These are phyloP conservation scores for Sylvicapra grimmia DNA, from an alignment of 2,113 vertebrate species.

Conservation along the genomic window DNA sequence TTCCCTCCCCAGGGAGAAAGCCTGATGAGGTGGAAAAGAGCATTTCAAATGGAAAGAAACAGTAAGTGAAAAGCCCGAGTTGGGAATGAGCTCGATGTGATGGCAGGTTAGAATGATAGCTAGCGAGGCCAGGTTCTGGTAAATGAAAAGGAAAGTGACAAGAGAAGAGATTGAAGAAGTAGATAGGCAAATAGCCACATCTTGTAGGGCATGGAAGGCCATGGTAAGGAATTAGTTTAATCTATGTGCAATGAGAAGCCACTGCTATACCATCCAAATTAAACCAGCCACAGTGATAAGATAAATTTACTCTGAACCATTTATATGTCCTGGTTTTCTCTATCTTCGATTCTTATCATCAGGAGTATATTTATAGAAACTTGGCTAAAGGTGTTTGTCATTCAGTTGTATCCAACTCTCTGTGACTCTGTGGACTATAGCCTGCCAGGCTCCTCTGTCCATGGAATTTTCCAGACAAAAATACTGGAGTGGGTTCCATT, in stretches of 20 bases:
- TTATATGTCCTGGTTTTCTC: slow-evolving; percentile 2
- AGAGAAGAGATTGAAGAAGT: not conserved
- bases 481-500: not conserved
- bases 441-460: not conserved
- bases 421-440: not conserved
- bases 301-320: not conserved
- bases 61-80: not conserved
- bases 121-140: not conserved
- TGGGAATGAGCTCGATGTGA: not conserved
- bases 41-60: slow-evolving; percentile 2
- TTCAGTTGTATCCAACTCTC: not conserved
- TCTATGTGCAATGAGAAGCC: not conserved
- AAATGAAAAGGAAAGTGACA: not conserved
- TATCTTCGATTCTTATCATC: not conserved
- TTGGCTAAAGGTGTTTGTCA: not conserved
- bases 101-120: not conserved
- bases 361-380: slow-evolving; percentile 10
- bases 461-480: not conserved
- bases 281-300: not conserved
- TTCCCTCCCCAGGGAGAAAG: not conserved
- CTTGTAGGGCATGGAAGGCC: not conserved
- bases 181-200: not conserved
- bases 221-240: not conserved
- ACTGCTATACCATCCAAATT: not conserved
- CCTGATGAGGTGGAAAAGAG: not conserved